Percentiles rank a stretch among this genome's conserved stretches.
Conservation (phyloP, 2,888 invertebrate species). For the Chirona hameri region DNA sequence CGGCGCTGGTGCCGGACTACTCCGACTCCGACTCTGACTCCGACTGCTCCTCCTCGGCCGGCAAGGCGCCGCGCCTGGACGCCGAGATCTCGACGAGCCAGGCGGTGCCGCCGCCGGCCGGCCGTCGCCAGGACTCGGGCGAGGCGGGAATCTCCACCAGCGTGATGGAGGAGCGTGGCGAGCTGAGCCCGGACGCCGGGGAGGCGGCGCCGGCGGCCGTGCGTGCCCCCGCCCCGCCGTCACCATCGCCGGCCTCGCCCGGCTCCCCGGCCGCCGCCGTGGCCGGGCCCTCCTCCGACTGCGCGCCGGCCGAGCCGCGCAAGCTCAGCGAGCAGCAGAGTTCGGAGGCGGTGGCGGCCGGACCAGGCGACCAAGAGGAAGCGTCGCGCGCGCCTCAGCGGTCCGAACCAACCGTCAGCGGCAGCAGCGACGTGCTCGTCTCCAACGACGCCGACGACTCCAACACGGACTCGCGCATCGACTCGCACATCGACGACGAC, state of each 20-base stretch:
- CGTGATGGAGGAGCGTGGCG: not conserved
- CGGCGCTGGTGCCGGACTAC: conserved; percentile 8
- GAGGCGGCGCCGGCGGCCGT: not conserved
- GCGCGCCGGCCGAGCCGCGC: not conserved
- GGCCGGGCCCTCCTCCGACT: not conserved
- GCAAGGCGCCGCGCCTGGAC: not conserved
- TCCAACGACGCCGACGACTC: not conserved
- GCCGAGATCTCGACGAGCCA: conserved; percentile 25
- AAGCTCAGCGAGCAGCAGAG: conserved; percentile 14
- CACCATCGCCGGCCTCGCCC: not conserved
- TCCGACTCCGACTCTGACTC: conserved; percentile 3
- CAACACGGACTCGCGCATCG: conserved; percentile 2
- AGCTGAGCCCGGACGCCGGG: not conserved
- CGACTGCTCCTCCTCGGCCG: not conserved
- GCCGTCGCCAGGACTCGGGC: not conserved
- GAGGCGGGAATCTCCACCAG: conserved; percentile 27
- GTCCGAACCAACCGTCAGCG: conserved; percentile 22
- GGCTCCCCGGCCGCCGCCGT: not conserved
- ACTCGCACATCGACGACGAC: conserved; percentile 26
- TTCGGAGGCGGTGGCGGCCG: conserved; percentile 13
- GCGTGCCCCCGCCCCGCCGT: not conserved
- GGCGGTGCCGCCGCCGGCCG: not conserved
- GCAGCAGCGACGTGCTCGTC: conserved; percentile 25
- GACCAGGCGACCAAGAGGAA: not conserved
- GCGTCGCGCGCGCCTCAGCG: too few species aligned